phyloP scores from a whole-genome alignment of 2,888 invertebrate species.

The Bugula neritina region DNA sequence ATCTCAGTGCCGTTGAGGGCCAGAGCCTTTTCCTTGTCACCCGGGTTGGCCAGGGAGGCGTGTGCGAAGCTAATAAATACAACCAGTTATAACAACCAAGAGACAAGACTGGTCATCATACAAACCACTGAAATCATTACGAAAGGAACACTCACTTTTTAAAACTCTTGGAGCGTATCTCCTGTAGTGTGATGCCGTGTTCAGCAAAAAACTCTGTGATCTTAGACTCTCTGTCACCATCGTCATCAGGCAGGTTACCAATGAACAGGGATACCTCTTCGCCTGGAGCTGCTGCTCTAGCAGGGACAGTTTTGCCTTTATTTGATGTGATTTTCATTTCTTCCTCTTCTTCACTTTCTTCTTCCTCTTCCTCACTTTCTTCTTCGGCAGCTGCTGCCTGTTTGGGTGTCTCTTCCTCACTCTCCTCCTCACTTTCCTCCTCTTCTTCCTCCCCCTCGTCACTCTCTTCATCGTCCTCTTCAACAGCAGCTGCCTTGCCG shows the following conservation, averaged over 20 bases:
- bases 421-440: constrained; percentile 8
- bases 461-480: not conserved
- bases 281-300: too few relatives aligned
- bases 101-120: not conserved
- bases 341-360: constrained; percentile 13
- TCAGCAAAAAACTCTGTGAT: not conserved
- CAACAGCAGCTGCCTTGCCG: not conserved
- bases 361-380: constrained; percentile 15
- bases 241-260: constrained; percentile 17
- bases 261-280: not conserved
- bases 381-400: not conserved
- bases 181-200: not conserved
- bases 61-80: not conserved
- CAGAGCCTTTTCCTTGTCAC: not conserved
- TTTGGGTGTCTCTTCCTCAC: constrained; percentile 22
- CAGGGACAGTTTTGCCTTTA: too few relatives aligned
- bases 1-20: not conserved
- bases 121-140: not conserved
- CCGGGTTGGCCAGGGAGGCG: not conserved
- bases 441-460: constrained; percentile 17
- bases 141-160: not conserved
- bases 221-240: not conserved
- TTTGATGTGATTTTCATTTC: not conserved
- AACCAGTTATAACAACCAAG: not conserved
- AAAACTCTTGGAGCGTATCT: not conserved